These are phyloP conservation scores for Tetranychus piercei DNA, from an alignment of 2,888 invertebrate genomes.

Conservation along the genomic window DNA sequence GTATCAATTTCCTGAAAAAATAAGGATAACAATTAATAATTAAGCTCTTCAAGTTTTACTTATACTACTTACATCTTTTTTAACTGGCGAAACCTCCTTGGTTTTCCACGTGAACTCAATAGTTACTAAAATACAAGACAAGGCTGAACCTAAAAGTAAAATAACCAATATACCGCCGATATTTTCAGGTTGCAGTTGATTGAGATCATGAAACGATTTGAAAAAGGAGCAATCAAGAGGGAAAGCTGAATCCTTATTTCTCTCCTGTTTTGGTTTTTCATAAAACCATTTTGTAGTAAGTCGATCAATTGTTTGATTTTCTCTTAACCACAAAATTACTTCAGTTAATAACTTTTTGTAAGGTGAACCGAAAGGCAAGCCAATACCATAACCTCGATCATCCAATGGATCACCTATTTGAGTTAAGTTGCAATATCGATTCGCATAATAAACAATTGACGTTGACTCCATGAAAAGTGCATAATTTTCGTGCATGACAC, in stretches of 20 bases:
- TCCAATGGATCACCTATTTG: slow-evolving; percentile 22
- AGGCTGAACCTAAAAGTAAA: slow-evolving; percentile 25
- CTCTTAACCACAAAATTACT: slow-evolving; percentile 80
- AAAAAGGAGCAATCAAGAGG: not conserved
- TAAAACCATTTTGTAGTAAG: slow-evolving; percentile 70
- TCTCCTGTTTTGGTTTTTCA: slow-evolving; percentile 4
- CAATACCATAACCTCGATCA: slow-evolving; percentile 28
- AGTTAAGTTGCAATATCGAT: slow-evolving; percentile 69
- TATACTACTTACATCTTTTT: not conserved
- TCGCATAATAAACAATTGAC: slow-evolving; percentile 82
- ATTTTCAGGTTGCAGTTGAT: slow-evolving; percentile 23
- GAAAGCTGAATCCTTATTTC: not conserved
- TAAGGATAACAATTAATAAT: not conserved
- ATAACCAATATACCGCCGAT: slow-evolving; percentile 26
- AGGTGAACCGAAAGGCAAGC: slow-evolving; percentile 52
- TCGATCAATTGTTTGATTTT: slow-evolving; percentile 61
- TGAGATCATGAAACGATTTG: not conserved
- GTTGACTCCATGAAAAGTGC: slow-evolving; percentile 59
- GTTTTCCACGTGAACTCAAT: slow-evolving; percentile 24
- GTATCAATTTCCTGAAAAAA: not conserved
- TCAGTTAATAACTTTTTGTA: slow-evolving; percentile 81
- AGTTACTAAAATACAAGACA: slow-evolving; percentile 24
- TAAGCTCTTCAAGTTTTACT: not conserved
- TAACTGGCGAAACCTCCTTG: not conserved
- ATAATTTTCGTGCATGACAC: slow-evolving; percentile 37